Conservation (phyloP, 2,113 vertebrate species). For the Nycticorax nycticorax region DNA sequence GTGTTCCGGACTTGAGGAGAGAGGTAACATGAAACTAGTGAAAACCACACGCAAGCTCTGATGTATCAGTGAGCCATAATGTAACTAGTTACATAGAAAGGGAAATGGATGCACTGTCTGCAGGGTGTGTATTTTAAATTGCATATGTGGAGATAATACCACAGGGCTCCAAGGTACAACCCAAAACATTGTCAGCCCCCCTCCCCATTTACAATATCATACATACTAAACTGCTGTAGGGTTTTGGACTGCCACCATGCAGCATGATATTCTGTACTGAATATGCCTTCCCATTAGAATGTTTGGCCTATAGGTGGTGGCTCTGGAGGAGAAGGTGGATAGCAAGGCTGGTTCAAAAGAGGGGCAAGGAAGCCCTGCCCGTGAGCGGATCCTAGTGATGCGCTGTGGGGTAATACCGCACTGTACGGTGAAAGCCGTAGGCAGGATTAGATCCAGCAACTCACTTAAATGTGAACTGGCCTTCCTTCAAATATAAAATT, state of each 20-base stretch:
- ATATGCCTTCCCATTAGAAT: not conserved
- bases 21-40: not conserved
- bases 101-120: not conserved
- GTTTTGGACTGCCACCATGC: not conserved
- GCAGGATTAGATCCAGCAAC: not conserved
- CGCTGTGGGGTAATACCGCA: not conserved
- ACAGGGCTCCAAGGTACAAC: not conserved
- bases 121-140: not conserved
- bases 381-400: not conserved
- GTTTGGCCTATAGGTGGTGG: not conserved
- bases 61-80: not conserved
- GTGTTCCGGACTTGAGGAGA: not conserved
- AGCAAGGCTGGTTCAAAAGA: not conserved
- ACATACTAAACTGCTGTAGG: not conserved
- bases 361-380: not conserved
- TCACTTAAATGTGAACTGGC: not conserved
- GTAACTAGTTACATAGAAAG: not conserved
- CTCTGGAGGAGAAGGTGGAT: not conserved
- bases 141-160: not conserved
- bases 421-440: not conserved
- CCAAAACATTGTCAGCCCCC: not conserved
- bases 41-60: not conserved
- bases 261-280: not conserved
- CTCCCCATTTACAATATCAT: accelerated
- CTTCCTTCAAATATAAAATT: not conserved